A percentile compares a stretch with the other conserved stretches of the same genome.
Evolutionary conservation across 2,113 vertebrate genomes (phyloP).

Genomic region (Natator depressus): DNA sequence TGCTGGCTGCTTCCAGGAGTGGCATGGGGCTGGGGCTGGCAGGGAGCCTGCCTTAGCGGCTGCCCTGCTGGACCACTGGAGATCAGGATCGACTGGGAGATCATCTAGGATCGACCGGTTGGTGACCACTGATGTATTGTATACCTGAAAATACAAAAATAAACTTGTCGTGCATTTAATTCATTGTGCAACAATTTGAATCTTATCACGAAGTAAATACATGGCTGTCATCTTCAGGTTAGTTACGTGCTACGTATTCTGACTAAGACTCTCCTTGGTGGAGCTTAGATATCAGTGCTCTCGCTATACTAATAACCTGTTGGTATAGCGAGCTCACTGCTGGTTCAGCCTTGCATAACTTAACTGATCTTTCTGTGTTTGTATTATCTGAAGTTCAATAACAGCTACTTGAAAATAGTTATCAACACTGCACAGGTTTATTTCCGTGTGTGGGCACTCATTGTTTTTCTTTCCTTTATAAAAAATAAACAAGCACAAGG

Average conservation of each 20-base stretch:
- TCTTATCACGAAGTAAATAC: not conserved
- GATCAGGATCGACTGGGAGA: no score
- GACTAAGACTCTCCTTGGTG: not conserved
- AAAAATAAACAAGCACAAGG: not conserved
- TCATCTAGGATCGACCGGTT: no score
- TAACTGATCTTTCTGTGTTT: not conserved
- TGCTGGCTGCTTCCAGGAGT: no score
- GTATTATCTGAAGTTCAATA: not conserved
- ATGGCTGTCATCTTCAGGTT: not conserved
- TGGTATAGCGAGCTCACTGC: not conserved
- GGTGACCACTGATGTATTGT: no score
- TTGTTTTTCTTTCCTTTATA: accelerated
- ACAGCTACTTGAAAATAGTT: accelerated
- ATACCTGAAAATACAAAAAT: not conserved
- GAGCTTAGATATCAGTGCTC: not conserved
- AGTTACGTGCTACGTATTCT: not conserved
- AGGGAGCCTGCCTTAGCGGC: no score
- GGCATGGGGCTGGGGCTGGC: no score
- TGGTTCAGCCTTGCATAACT: not conserved
- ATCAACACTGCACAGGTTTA: accelerated
- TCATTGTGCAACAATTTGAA: not conserved
- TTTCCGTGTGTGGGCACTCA: accelerated
- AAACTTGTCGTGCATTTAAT: not conserved
- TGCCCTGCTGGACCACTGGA: no score
- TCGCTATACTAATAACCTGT: accelerated